A percentile compares a stretch with the other conserved stretches of the same genome.
phyloP scores from a whole-genome alignment of 2,113 vertebrate species.

The Dermatemys mawii region DNA sequence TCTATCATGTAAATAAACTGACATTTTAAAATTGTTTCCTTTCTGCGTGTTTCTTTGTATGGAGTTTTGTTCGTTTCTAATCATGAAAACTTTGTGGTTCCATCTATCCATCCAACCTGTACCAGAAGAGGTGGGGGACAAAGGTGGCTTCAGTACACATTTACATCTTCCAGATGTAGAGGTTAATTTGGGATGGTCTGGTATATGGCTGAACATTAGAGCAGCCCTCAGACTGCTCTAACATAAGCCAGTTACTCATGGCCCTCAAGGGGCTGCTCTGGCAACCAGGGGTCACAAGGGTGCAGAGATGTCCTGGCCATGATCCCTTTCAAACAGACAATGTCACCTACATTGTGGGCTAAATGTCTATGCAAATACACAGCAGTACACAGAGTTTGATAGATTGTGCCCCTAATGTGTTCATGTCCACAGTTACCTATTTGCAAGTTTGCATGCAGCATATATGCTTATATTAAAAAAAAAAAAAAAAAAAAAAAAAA shows the following conservation, averaged over 20 bases:
- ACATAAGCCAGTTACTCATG: background rate
- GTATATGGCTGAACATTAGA: background rate
- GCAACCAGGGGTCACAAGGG: background rate
- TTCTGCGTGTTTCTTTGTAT: background rate
- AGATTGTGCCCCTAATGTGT: background rate
- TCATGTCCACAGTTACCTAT: background rate
- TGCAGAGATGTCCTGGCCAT: background rate
- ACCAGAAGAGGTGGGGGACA: background rate
- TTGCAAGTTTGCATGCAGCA: background rate
- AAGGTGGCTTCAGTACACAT: background rate
- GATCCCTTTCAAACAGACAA: background rate
- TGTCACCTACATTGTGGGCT: background rate
- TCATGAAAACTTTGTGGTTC: background rate
- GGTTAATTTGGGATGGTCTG: background rate
- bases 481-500: background rate
- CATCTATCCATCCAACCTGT: background rate
- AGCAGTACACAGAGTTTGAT: accelerated
- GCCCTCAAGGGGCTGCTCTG: background rate
- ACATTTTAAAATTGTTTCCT: conserved; percentile 38
- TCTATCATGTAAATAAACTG: conserved; percentile 73
- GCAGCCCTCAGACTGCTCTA: background rate
- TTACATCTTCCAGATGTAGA: background rate
- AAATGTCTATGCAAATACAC: background rate
- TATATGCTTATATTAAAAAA: background rate
- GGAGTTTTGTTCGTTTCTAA: conserved; percentile 13